Percentiles rank a stretch among this genome's conserved stretches.
phyloP scores from a whole-genome alignment of 2,113 vertebrate genomes.

The Clarias gariepinus region DNA sequence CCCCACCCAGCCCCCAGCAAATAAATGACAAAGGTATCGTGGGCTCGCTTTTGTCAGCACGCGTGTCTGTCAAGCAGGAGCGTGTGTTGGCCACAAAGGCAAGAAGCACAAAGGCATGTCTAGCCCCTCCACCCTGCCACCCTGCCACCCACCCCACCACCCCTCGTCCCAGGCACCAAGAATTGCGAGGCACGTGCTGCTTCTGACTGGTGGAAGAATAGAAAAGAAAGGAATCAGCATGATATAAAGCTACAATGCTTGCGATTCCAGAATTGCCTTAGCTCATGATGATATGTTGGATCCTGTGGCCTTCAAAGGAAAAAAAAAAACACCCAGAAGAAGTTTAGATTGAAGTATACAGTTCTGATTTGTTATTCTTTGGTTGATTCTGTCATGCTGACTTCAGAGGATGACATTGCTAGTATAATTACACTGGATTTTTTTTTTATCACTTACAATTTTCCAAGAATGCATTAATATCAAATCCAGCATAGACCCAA shows the following conservation, averaged over 20 bases:
- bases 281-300: not conserved
- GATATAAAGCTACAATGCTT: conserved; percentile 15
- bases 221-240: conserved; percentile 37
- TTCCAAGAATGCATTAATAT: not conserved
- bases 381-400: not conserved
- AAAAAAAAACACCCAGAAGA: not conserved
- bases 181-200: conserved; percentile 74
- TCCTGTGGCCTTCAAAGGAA: not conserved
- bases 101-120: conserved; percentile 67
- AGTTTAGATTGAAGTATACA: not conserved
- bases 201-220: conserved; percentile 71
- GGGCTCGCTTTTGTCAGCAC: conserved; percentile 70
- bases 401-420: not conserved
- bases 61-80: conserved; percentile 74
- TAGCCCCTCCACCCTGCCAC: conserved; percentile 47
- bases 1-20: conserved; percentile 35
- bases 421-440: not conserved
- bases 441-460: not conserved
- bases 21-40: conserved; percentile 63
- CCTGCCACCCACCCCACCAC: not conserved
- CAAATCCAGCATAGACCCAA: not conserved
- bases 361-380: too few relatives aligned
- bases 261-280: not conserved
- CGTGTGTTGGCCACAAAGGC: conserved; percentile 76
- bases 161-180: conserved; percentile 45